Percentiles rank a stretch among this genome's conserved stretches.
phyloP scores from a whole-genome alignment of 2,888 invertebrate species.

The Lampropteryx suffumata region DNA sequence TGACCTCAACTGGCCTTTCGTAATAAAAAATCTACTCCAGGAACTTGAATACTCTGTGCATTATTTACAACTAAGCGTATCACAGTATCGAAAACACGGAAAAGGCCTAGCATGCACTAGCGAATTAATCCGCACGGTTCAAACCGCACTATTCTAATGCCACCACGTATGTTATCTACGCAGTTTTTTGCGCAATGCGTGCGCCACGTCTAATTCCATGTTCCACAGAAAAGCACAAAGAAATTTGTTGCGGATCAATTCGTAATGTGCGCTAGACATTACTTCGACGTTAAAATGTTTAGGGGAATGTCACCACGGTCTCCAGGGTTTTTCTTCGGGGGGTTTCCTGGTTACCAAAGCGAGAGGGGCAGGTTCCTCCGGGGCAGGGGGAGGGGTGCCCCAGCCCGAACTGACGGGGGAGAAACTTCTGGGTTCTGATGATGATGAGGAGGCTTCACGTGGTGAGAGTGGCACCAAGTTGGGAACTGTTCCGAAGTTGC shows the following conservation, averaged over 20 bases:
- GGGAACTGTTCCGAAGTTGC: constrained; percentile 82
- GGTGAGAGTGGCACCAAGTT: constrained; percentile 89
- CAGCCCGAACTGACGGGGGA: constrained; percentile 83
- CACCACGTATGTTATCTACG: too few relatives aligned
- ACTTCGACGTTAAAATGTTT: constrained; percentile 11
- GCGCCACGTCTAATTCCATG: too few relatives aligned
- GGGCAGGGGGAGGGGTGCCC: constrained; percentile 68
- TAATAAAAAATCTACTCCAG: constrained; percentile 42
- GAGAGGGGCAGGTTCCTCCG: constrained; percentile 82
- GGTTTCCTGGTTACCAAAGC: constrained; percentile 88
- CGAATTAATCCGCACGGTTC: too few relatives aligned
- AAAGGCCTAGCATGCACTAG: too few relatives aligned
- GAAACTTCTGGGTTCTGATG: constrained; percentile 83
- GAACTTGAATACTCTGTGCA: constrained; percentile 57
- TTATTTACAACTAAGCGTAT: constrained; percentile 35
- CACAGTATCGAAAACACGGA: constrained; percentile 28
- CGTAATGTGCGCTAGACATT: too few relatives aligned
- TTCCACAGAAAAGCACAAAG: too few relatives aligned
- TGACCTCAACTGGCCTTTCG: constrained; percentile 36
- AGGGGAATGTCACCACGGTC: constrained; percentile 87
- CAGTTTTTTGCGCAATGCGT: too few relatives aligned
- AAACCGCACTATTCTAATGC: too few relatives aligned
- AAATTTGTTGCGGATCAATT: too few relatives aligned
- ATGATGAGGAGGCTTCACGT: constrained; percentile 87
- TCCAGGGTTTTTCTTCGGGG: constrained; percentile 89